phyloP scores from a whole-genome alignment of 2,113 vertebrate species.

The Brevimyrus niger region DNA sequence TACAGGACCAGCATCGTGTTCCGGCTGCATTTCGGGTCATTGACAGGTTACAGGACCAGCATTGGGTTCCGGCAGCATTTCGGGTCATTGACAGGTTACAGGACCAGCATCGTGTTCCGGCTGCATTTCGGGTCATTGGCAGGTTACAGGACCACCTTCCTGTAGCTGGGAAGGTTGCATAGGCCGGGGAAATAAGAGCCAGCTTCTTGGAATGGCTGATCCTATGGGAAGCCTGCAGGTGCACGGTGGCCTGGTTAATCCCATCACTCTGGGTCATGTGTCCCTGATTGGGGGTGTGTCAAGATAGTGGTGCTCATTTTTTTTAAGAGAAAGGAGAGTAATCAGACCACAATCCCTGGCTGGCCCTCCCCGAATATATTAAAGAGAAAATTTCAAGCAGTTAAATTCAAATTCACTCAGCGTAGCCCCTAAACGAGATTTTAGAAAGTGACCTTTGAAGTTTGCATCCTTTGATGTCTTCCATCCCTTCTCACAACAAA shows the following conservation, averaged over 20 bases:
- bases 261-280: neutral
- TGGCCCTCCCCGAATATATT: neutral
- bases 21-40: neutral
- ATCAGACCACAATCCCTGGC: neutral
- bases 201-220: neutral
- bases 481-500: neutral
- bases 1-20: neutral
- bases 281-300: neutral
- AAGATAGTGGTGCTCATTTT: neutral
- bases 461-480: constrained; percentile 1
- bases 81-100: neutral
- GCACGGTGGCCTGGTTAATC: neutral
- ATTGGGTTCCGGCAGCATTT: neutral
- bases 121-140: neutral
- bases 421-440: neutral
- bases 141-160: neutral
- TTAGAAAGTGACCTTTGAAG: constrained; percentile 18
- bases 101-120: neutral
- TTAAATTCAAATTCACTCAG: constrained; percentile 11
- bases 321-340: neutral
- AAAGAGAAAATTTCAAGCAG: neutral
- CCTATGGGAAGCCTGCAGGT: neutral
- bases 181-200: neutral
- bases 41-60: neutral
- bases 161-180: neutral